Evolutionary conservation across 2,888 invertebrate species (phyloP), one percentile per base, ranked within the genome.

Genomic region (Cetonia aurata): DNA sequence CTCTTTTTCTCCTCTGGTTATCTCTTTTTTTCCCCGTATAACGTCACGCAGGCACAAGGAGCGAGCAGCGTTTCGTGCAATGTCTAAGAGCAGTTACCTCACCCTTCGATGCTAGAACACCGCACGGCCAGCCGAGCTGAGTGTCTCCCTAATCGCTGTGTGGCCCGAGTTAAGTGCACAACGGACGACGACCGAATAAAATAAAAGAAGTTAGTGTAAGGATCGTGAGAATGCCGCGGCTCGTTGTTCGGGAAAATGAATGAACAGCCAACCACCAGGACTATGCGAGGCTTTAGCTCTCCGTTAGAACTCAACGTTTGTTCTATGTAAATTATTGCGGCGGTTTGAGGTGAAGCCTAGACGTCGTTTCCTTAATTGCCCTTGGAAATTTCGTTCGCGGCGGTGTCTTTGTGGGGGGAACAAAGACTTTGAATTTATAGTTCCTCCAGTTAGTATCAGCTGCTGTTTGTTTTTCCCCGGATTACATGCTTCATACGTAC

Each of bases 371-470:
- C 25, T 41, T 42, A 13, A 41, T 31, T 19, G 57, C 25, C 42
- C 41, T 1, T 57, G 57, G 42, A 57, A 42, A 19, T 41, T 19
- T 57, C 25, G 57, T 57, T 56, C 56, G 33, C 12, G 42, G 19
- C 57, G 19, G 41, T 37, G 37, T 57, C 57, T 57, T 41, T 57
- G 42, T 17, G 42, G 42, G 57, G 12, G 17, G 10, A 37, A 37
- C 41, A 57, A 17, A 42, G 57, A 42, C 42, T 57, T 42, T 17
- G 57, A 57, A 57, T 57, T 57, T 57, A 57, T 57, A 19, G 57
- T 12, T 42, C 57, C 10, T 19, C 42, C 25, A 10, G 19, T 19
- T 57, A 3, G 19, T 42, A 41, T 57, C 57, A 57, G 57, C 57
- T 57, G 57, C 41, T 57, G 57, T 57, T 57, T 57, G 12, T 42